Evolutionary conservation across 2,888 invertebrate genomes (phyloP), one percentile per base, ranked within the genome.

Genomic region (Noctua fimbriata): DNA sequence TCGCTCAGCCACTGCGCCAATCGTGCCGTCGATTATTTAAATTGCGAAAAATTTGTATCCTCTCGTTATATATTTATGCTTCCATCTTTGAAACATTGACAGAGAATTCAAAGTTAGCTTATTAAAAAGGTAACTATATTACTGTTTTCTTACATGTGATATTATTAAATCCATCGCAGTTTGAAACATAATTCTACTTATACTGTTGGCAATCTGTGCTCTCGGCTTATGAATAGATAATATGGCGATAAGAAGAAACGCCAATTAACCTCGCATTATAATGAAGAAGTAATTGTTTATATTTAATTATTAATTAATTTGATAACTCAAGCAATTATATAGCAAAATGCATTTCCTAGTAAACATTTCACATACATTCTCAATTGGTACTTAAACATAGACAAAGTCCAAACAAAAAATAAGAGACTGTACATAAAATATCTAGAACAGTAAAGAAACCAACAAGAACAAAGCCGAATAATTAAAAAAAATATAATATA

Each of bases 301-400:
- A 83, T 77, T 49, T 58, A 58, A 70, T 47, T 58, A 41, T 49
- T 28, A 58, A 55, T 83, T 83, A 24, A 83, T 58, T 77, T 60
- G 65, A 52, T 60, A 60, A 71, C 24, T 14, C 36, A 14, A 58
- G 6, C 32, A 58, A 49, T 81, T 81, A 55, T 73, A 9, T 18
- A 9, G 16, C 7, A 5, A 55, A 67, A 79, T 14, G 1, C n/a
- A 36, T 47, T 81, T 65, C 24, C 12, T 36, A 32, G 16, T 73
- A 28, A 81, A 65, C 18, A 41, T 52, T 44, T 71, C 24, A 12
- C 32, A 44, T 63, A 12, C 2, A 41, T 70, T 47, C 14, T 60
- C 14, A 49, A 47, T 69, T 36, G 5, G 41, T 4, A 63, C 21
- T 76, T 4, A 28, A 76, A 60, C n/a, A 28, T 24, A 32, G 1